phyloP scores from a whole-genome alignment of 2,888 invertebrate genomes.

The Polydrusus cervinus region DNA sequence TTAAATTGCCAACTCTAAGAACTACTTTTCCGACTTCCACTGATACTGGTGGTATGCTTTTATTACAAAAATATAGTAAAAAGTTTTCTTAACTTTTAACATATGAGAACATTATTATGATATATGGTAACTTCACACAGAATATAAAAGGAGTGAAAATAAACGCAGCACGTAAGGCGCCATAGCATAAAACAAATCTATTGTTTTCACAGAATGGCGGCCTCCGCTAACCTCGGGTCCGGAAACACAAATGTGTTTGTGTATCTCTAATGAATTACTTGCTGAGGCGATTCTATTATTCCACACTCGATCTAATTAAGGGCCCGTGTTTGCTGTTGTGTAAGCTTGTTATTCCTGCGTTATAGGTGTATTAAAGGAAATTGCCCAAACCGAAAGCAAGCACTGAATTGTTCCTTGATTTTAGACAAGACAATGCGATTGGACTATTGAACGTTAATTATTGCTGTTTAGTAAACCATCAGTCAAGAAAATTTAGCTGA shows the following conservation, averaged over 20 bases:
- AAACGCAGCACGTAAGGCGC: slow-evolving; percentile 30
- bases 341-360: slow-evolving; percentile 47
- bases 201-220: slow-evolving; percentile 37
- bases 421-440: slow-evolving; percentile 38
- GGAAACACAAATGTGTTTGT: slow-evolving; percentile 52
- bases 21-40: neutral
- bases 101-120: neutral
- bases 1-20: no score
- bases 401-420: slow-evolving; percentile 39
- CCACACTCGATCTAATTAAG: slow-evolving; percentile 53
- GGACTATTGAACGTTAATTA: slow-evolving; percentile 24
- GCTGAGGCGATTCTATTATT: slow-evolving; percentile 53
- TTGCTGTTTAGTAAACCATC: slow-evolving; percentile 5
- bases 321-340: slow-evolving; percentile 50
- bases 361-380: slow-evolving; percentile 45
- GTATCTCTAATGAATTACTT: slow-evolving; percentile 55
- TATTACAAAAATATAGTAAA: no score
- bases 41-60: no score
- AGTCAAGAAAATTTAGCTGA: no score
- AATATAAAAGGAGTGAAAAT: slow-evolving; percentile 14
- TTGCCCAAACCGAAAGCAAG: slow-evolving; percentile 40
- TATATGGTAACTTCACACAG: neutral
- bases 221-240: slow-evolving; percentile 43
- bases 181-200: slow-evolving; percentile 37
- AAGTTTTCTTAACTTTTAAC: no score